Evolutionary conservation across 2,797 vertebrate species (phyloP).

Genomic region (Tadarida brasiliensis): DNA sequence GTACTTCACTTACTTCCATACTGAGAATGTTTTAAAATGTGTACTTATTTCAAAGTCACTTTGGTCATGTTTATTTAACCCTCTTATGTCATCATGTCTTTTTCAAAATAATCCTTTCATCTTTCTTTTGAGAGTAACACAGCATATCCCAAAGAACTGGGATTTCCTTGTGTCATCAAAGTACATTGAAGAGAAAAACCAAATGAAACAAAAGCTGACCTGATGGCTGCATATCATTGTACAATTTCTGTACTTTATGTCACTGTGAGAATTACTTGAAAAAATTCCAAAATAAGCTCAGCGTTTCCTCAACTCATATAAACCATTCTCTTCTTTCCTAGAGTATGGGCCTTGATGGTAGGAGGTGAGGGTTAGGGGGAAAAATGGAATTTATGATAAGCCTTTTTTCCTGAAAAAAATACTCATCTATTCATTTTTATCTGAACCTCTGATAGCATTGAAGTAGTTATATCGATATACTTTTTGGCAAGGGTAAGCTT

Average conservation of each 20-base stretch:
- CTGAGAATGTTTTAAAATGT: conserved; percentile 26
- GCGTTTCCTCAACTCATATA: background rate
- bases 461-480: background rate
- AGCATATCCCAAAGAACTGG: background rate
- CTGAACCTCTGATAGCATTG: background rate
- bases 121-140: background rate
- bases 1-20: background rate
- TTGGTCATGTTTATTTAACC: background rate
- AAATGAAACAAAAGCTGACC: background rate
- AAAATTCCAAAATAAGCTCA: conserved; percentile 23
- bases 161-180: conserved; percentile 49
- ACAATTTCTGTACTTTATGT: background rate
- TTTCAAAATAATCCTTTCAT: conserved; percentile 9
- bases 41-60: conserved; percentile 49
- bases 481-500: background rate
- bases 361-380: background rate
- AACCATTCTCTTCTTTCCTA: conserved; percentile 37
- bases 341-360: background rate
- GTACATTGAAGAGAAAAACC: conserved; percentile 46
- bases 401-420: background rate
- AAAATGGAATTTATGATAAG: background rate
- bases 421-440: background rate
- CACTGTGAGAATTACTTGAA: background rate
- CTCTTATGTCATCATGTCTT: conserved; percentile 9
- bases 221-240: background rate